These are phyloP conservation scores for Galerucella calmariensis DNA, from an alignment of 2,888 invertebrate genomes.

Conservation along the genomic window DNA sequence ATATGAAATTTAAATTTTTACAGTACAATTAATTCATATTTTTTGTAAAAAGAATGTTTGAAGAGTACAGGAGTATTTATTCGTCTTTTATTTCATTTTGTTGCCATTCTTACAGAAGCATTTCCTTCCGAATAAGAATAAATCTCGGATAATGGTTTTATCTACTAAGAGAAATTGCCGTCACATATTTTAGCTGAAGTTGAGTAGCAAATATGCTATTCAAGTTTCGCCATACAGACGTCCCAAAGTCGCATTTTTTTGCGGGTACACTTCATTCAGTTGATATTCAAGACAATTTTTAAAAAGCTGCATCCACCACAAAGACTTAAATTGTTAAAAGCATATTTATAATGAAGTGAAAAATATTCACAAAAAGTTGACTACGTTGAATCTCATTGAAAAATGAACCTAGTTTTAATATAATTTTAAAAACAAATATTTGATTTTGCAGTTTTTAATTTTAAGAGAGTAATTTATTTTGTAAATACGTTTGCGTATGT, in stretches of 20 bases:
- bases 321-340: too few species aligned
- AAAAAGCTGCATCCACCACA: too few species aligned
- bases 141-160: slow-evolving; percentile 1
- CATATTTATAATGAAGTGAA: too few species aligned
- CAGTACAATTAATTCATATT: background rate
- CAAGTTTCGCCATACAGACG: background rate
- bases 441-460: too few species aligned
- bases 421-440: too few species aligned
- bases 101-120: background rate
- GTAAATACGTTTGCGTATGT: too few species aligned
- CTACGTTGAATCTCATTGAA: too few species aligned
- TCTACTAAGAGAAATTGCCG: background rate
- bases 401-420: too few species aligned
- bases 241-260: background rate
- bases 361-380: too few species aligned
- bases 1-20: too few species aligned
- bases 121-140: background rate
- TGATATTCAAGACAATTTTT: background rate
- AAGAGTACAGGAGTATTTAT: background rate
- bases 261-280: background rate
- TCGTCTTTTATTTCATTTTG: background rate
- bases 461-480: too few species aligned
- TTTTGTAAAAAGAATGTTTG: background rate
- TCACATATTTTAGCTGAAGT: slow-evolving; percentile 1
- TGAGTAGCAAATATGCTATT: slow-evolving; percentile 6